These are phyloP conservation scores for Luidia sarsii DNA, from an alignment of 53 echinoderm and acorn worm species.

Conservation along the genomic window DNA sequence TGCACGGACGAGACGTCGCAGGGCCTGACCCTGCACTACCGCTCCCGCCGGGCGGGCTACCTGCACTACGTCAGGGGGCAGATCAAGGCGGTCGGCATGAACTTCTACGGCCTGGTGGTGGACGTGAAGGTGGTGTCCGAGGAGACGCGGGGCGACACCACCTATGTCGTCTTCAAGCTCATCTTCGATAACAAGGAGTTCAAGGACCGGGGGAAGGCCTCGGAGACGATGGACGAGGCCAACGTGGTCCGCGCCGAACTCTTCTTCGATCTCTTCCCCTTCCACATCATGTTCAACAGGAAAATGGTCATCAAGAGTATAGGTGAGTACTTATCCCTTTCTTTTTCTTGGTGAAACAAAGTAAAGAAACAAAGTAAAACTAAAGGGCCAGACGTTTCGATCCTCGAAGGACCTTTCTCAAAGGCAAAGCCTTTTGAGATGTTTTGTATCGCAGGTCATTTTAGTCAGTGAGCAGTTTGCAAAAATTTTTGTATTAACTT, in stretches of 20 bases:
- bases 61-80: constrained; percentile 85
- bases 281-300: constrained; percentile 79
- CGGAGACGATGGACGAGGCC: constrained; percentile 42
- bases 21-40: constrained; percentile 85
- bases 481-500: no score
- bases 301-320: constrained; percentile 67
- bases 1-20: constrained; percentile 71
- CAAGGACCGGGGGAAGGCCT: constrained; percentile 18
- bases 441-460: no score
- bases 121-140: constrained; percentile 64
- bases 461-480: no score
- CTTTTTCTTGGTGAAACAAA: no score
- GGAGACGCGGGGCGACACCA: constrained; percentile 58
- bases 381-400: no score
- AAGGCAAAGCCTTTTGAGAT: no score
- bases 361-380: no score
- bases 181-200: constrained; percentile 84
- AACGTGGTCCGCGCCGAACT: constrained; percentile 44
- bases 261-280: constrained; percentile 85
- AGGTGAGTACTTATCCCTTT: constrained; percentile 69
- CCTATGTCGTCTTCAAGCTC: constrained; percentile 64
- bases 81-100: constrained; percentile 72
- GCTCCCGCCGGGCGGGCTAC: constrained; percentile 74
- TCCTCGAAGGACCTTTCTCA: no score
- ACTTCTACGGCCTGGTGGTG: constrained; percentile 80